These are phyloP conservation scores for Dipodomys stephensi DNA, from an alignment of 2,113 vertebrate species.

Conservation along the genomic window DNA sequence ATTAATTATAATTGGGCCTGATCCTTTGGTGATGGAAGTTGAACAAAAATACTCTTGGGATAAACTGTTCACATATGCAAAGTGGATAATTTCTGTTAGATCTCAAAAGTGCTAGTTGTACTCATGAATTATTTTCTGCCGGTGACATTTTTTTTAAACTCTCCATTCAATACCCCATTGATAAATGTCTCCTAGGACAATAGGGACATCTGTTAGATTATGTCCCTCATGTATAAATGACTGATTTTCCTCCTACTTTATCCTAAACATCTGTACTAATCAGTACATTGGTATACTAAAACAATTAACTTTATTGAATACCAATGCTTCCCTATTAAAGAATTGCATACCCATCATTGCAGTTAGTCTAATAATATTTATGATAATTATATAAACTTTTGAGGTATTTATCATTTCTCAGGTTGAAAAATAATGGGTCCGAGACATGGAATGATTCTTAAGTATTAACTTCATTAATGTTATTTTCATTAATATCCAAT, in stretches of 20 bases:
- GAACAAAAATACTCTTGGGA: constrained; percentile 46
- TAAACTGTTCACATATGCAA: constrained; percentile 8
- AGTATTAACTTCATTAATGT: neutral
- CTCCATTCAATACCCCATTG: neutral
- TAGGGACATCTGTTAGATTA: neutral
- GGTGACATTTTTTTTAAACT: neutral
- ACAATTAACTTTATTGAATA: neutral
- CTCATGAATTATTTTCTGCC: constrained; percentile 22
- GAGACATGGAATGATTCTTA: neutral
- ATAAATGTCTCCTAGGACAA: neutral
- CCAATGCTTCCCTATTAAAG: neutral
- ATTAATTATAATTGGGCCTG: constrained; percentile 76
- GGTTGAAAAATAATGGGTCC: neutral
- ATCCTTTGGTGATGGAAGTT: constrained; percentile 59
- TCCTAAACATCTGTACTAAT: neutral
- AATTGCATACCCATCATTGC: neutral
- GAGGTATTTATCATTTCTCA: neutral
- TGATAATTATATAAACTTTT: neutral
- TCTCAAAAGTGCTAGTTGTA: neutral
- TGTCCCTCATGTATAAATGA: neutral
- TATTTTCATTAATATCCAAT: constrained; percentile 18
- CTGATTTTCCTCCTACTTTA: neutral
- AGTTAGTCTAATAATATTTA: neutral
- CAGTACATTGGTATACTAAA: neutral
- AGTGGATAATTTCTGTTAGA: constrained; percentile 46